These are phyloP conservation scores for Myopa testacea DNA, from an alignment of 2,888 invertebrate species.

Conservation along the genomic window DNA sequence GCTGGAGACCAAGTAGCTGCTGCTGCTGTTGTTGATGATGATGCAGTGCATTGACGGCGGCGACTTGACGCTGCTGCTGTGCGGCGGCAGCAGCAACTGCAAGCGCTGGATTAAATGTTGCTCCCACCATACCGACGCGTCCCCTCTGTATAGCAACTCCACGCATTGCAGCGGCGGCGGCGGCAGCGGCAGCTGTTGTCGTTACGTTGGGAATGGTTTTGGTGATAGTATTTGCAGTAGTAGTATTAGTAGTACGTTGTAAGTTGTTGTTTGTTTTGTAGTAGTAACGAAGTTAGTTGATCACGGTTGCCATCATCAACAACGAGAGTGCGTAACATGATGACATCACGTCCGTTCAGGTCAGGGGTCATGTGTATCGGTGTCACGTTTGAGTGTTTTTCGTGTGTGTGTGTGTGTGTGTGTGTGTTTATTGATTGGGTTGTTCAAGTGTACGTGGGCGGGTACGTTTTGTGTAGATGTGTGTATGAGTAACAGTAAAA, in stretches of 20 bases:
- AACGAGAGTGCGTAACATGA: constrained; percentile 28
- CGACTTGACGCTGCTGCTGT: constrained; percentile 69
- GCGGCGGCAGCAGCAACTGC: constrained; percentile 76
- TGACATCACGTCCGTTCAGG: neutral
- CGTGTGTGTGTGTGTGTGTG: constrained; percentile 45
- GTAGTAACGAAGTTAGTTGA: constrained; percentile 2
- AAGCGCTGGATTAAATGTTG: constrained; percentile 70
- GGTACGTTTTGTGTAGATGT: constrained; percentile 52
- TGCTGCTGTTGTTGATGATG: constrained; percentile 69
- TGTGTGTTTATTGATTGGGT: constrained; percentile 33
- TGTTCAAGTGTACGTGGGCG: constrained; percentile 44
- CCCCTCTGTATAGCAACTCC: constrained; percentile 86
- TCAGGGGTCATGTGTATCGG: neutral
- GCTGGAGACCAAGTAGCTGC: constrained; percentile 54
- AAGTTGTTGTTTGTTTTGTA: constrained; percentile 39
- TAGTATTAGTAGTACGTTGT: neutral
- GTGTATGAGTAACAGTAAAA: constrained; percentile 41
- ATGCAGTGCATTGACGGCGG: constrained; percentile 72
- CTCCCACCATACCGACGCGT: constrained; percentile 72
- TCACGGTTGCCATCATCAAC: constrained; percentile 1
- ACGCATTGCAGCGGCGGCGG: constrained; percentile 81
- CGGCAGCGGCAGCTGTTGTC: constrained; percentile 57
- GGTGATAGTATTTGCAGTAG: constrained; percentile 29
- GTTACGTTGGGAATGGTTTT: constrained; percentile 44
- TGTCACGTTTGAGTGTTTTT: constrained; percentile 21